Conservation (phyloP, 2,888 invertebrate genomes). For the Drosophila monieri region DNA sequence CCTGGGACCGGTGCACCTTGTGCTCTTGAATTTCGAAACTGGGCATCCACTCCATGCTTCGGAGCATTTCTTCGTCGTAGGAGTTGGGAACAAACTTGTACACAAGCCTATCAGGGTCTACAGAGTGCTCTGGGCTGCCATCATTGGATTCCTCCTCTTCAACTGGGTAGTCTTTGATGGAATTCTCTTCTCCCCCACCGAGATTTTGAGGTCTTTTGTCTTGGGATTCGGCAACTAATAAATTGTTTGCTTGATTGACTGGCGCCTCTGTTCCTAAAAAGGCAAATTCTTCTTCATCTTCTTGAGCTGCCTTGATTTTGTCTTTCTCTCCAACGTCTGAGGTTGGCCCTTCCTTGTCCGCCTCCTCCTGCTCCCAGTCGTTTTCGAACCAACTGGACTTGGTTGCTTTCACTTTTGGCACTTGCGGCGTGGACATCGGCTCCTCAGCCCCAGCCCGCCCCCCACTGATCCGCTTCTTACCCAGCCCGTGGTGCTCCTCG, state of each 20-base stretch:
- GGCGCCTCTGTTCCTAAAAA: not conserved
- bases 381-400: conserved; percentile 1
- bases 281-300: not conserved
- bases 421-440: not conserved
- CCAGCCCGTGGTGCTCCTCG: conserved; percentile 46
- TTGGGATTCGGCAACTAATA: too few species aligned
- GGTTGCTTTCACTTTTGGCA: not conserved
- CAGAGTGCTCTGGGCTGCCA: not conserved
- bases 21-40: not conserved
- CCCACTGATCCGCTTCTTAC: conserved; percentile 39
- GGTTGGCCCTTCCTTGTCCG: not conserved
- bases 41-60: not conserved
- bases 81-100: too few species aligned
- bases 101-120: not conserved
- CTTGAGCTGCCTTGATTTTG: not conserved
- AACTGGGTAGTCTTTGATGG: too few species aligned
- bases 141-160: not conserved
- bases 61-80: not conserved
- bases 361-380: not conserved
- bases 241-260: not conserved
- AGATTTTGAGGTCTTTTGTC: too few species aligned
- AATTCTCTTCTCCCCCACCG: too few species aligned
- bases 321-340: not conserved
- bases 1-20: not conserved
- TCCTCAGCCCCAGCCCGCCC: not conserved